These are phyloP conservation scores for Rhynchonema sp. DNA, from an alignment of 2,888 invertebrate species.

Conservation along the genomic window DNA sequence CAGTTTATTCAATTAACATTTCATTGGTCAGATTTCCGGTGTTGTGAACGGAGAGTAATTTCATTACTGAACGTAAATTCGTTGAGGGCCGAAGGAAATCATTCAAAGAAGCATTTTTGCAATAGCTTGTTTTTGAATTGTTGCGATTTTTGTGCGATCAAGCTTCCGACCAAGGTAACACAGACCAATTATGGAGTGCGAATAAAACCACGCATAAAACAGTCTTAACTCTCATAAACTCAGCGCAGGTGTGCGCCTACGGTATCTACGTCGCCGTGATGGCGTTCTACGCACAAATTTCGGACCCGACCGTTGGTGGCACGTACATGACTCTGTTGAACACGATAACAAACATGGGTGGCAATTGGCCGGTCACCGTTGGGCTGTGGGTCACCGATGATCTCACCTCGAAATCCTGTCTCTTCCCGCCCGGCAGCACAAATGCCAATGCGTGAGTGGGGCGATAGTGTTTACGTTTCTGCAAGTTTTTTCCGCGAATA, in stretches of 20 bases:
- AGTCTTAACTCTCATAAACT: neutral
- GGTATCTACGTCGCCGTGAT: constrained; percentile 92
- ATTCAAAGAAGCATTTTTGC: no score
- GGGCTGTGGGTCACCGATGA: constrained; percentile 20
- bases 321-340: constrained; percentile 98
- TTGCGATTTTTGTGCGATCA: neutral
- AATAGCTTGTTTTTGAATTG: no score
- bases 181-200: no score
- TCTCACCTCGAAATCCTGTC: constrained; percentile 24
- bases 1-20: no score
- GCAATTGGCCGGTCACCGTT: constrained; percentile 61
- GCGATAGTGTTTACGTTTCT: no score
- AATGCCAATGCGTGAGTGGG: neutral
- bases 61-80: no score
- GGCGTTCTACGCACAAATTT: constrained; percentile 91
- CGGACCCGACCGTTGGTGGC: constrained; percentile 80
- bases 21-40: no score
- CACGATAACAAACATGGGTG: constrained; percentile 85
- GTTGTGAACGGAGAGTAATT: no score
- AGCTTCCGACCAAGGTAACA: no score
- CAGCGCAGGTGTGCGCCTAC: constrained; percentile 58
- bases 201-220: neutral
- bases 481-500: no score
- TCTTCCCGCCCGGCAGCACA: neutral
- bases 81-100: no score